These are phyloP conservation scores for Dermatemys mawii DNA, from an alignment of 2,113 vertebrate species.

Conservation along the genomic window DNA sequence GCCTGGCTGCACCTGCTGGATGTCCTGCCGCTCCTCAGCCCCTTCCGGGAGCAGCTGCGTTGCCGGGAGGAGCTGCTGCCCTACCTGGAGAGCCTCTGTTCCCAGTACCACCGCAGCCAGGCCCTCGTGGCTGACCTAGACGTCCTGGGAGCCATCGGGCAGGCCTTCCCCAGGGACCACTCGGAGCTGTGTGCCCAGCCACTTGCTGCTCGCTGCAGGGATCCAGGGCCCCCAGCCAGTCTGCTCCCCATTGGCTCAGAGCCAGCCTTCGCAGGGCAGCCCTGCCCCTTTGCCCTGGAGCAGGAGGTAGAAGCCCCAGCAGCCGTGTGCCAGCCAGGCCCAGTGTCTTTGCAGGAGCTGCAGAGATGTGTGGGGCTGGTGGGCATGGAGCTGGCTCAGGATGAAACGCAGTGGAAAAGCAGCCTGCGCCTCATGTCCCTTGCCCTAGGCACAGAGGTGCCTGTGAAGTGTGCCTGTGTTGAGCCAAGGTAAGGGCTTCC, in stretches of 20 bases:
- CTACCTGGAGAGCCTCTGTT: constrained; percentile 55
- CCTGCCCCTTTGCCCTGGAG: not conserved
- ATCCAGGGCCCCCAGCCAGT: not conserved
- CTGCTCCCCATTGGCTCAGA: not conserved
- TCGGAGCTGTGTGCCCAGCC: not conserved
- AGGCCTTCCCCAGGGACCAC: constrained; percentile 55
- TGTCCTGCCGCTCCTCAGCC: constrained; percentile 51
- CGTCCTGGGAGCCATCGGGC: constrained; percentile 44
- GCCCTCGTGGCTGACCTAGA: constrained; percentile 51
- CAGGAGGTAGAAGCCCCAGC: not conserved
- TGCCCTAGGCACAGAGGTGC: constrained; percentile 54
- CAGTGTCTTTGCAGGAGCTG: constrained; percentile 55
- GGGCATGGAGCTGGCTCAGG: constrained; percentile 38
- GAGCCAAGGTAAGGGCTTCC: constrained; percentile 19
- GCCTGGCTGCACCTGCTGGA: constrained; percentile 66
- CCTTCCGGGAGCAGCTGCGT: constrained; percentile 31
- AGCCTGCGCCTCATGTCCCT: constrained; percentile 61
- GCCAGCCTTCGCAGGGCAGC: not conserved
- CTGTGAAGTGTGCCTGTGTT: constrained; percentile 26
- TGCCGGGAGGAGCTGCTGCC: constrained; percentile 52
- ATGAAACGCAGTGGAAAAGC: constrained; percentile 46
- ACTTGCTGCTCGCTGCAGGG: not conserved
- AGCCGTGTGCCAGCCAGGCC: not conserved
- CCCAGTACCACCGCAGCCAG: constrained; percentile 45
- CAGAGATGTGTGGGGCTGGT: constrained; percentile 57